Base-by-base conservation (phyloP, 2,113 vertebrate genomes). In the Stigmatopora argus region DNA sequence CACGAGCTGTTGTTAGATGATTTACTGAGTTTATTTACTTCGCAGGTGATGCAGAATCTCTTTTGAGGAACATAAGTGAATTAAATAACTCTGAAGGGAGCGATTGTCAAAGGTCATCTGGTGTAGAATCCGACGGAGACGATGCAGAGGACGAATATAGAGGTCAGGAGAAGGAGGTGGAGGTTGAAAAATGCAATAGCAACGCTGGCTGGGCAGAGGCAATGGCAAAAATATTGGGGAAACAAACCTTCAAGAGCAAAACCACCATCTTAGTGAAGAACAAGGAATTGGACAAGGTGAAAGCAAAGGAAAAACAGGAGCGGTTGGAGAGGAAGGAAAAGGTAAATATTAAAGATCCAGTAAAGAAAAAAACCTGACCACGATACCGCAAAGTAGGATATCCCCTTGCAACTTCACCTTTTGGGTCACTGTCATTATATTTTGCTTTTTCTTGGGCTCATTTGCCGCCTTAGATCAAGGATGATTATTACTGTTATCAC, bases 151-250 rank as follows among this genome's bases (percentile, higher is more conserved):
- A 71, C 55, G 77, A 19, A 23, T 64, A 51, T 2, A 59, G 34
- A 47, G 66, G 62, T 15, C 58, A 53, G 5, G 69, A 34, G n/a
- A n/a, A n/a, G 0, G 69, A 60, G 2, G 74, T 31, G 26, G 26
- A 51, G 1, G 69, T 11, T 3, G 56, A 55, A 3, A 78, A 67
- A 1, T n/a, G 61, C 5, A 90, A 88, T 3, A 64, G 87, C 2
- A 82, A 88, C 9, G 58, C 78, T 0, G 96, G 94, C 31, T 99
- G 96, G 97, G 96, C 97, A 0, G 92, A 96, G 19, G 95, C 93
- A 72, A 99, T 99, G 97, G 93, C 94, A n/a, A 95, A 92, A 85
- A 90, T 98, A 61, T 91, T 99, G 70, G 90, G 85, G 56, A 97
- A 92, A 86, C 93, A 93, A 66, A 87, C 86, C 0, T 86, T 90